Evolutionary conservation across 2,113 vertebrate species (phyloP), one percentile per base, ranked within the genome.

Genomic region (Melanerpes aurifrons): DNA sequence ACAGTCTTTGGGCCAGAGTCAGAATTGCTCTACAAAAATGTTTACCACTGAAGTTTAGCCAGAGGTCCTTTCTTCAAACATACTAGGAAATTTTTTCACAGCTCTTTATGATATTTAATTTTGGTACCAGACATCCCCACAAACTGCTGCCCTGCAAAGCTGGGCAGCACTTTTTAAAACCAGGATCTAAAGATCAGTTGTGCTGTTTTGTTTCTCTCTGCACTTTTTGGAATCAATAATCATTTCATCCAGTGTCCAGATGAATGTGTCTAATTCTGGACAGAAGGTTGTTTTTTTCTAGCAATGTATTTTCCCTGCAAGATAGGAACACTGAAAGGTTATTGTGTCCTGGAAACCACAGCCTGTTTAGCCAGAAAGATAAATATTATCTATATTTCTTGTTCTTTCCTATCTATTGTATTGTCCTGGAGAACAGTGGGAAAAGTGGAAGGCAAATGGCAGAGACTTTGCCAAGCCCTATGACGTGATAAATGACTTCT

Each of bases 361-460:
- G 47, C 74, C 87, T 95, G 35, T 92, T 96, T 69, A 86, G 61
- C 69, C 79, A 95, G 72, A 94, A 94, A 96, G 94, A 96, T 79
- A 96, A 96, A 83, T 70, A 94, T 80, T 95, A 94, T 96, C 94
- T 92, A 15, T 92, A 87, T 91, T 94, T 94, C 95, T 96, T 77
- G 87, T 89, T 91, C 92, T 91, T 96, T 96, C 94, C 89, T 95
- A 89, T 87, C 89, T 93, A 86, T 89, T 95, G 79, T 93, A 86
- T 92, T 92, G 91, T 95, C 89, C 68, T 80, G 57, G 40, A 70
- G n/a, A 94, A 57, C 57, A 91, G 82, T 77, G 91, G 85, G 79
- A 96, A 94, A 88, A 89, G 71, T 92, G 87, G 85, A 94, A 95
- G 68, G 89, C 91, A 74, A 82, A 92, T 0, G 48, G 56, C 72